A percentile compares a stretch with the other conserved stretches of the same genome.
Evolutionary conservation across 35 echinoderm and acorn worm species (phyloP).

Genomic region (Heliocidaris tuberculata): DNA sequence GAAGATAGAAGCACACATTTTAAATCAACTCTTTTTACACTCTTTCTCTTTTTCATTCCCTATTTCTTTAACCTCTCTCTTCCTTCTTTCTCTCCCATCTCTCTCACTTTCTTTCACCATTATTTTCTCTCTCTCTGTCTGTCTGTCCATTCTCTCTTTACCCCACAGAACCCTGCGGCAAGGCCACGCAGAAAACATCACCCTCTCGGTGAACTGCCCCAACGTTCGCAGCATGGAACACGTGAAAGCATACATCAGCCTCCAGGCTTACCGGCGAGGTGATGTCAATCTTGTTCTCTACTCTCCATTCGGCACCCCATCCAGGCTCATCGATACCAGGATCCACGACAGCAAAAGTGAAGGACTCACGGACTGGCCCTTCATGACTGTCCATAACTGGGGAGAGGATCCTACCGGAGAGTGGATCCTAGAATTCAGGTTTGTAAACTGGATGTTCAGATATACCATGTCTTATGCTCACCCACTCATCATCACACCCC

Average conservation of each 20-base stretch:
- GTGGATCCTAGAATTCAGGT: slow-evolving; percentile 75
- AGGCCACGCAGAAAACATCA: slow-evolving; percentile 37
- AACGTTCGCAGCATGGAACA: slow-evolving; percentile 82
- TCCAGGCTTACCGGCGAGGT: slow-evolving; percentile 77
- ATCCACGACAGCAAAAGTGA: slow-evolving; percentile 59
- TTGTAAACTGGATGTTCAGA: not conserved
- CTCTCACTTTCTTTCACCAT: too few relatives aligned
- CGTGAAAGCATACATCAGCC: slow-evolving; percentile 67
- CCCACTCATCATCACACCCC: too few relatives aligned
- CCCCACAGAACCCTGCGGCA: slow-evolving; percentile 51
- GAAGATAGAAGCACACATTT: too few relatives aligned
- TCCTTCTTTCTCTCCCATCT: not conserved
- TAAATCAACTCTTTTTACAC: too few relatives aligned
- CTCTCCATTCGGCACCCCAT: slow-evolving; percentile 83
- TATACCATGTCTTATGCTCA: too few relatives aligned
- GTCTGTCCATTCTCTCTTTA: not conserved
- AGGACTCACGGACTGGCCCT: slow-evolving; percentile 67
- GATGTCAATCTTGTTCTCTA: slow-evolving; percentile 79
- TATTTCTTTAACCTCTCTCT: too few relatives aligned
- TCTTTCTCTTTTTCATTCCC: too few relatives aligned
- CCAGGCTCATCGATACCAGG: slow-evolving; percentile 69
- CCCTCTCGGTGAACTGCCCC: slow-evolving; percentile 51
- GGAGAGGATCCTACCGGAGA: slow-evolving; percentile 73
- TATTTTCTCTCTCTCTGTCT: not conserved
- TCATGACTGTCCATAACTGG: slow-evolving; percentile 97